A percentile compares a stretch with the other conserved stretches of the same genome.
phyloP scores from a whole-genome alignment of 1,140 invertebrate species.

The Zaprionus kolodkinae region DNA sequence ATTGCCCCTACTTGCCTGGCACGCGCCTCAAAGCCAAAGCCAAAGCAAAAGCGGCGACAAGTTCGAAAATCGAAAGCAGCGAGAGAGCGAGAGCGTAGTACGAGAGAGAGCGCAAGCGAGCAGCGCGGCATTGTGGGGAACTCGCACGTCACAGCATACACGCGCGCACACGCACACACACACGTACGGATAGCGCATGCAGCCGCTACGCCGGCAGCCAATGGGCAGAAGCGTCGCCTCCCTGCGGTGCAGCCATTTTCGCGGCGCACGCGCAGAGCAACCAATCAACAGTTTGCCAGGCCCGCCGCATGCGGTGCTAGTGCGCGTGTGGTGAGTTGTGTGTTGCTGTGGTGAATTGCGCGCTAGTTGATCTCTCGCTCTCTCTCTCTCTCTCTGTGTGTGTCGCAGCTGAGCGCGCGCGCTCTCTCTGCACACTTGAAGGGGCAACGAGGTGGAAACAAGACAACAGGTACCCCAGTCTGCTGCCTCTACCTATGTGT shows the following conservation, averaged over 20 bases:
- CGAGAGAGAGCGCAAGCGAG: conserved; percentile 25
- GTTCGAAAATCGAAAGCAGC: conserved; percentile 56
- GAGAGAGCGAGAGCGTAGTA: not conserved
- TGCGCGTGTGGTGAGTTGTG: conserved; percentile 22
- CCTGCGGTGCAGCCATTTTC: conserved; percentile 83
- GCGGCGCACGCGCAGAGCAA: conserved; percentile 81
- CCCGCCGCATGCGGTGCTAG: conserved; percentile 28
- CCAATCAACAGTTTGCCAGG: conserved; percentile 84
- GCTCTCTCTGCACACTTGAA: conserved; percentile 22
- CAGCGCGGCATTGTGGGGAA: conserved; percentile 55
- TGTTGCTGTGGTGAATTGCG: conserved; percentile 38
- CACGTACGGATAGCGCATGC: not conserved
- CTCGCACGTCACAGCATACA: conserved; percentile 60
- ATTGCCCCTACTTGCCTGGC: conserved; percentile 64
- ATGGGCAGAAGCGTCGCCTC: conserved; percentile 74
- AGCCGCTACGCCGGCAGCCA: conserved; percentile 62
- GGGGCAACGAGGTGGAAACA: conserved; percentile 68
- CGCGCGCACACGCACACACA: not conserved
- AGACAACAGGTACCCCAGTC: conserved; percentile 75
- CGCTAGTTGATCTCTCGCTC: conserved; percentile 28
- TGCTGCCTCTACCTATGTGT: not conserved
- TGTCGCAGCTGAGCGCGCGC: not conserved
- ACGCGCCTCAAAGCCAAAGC: conserved; percentile 62
- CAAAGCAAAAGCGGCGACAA: conserved; percentile 24
- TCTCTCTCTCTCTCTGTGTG: conserved; percentile 4